Percentiles rank a stretch among this genome's conserved stretches.
These are phyloP conservation scores for Acronicta psi DNA, from an alignment of 2,888 invertebrate species.

Conservation along the genomic window DNA sequence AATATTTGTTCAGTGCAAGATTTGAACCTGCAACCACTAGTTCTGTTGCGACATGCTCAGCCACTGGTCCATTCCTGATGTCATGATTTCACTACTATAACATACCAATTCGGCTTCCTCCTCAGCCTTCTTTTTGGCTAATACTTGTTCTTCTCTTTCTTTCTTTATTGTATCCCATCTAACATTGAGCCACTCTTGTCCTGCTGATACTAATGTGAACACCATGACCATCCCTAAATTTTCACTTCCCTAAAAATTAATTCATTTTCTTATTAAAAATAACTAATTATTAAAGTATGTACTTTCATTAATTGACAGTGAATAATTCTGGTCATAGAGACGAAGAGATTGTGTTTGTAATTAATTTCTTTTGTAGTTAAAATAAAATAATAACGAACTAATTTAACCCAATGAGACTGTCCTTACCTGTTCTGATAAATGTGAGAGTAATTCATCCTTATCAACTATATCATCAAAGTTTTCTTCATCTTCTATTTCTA, in stretches of 20 bases:
- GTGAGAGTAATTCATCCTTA: conserved; percentile 90
- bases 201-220: conserved; percentile 97
- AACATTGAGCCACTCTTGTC: conserved; percentile 97
- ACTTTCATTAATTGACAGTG: no score
- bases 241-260: conserved; percentile 90
- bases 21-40: no score
- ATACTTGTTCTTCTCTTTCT: conserved; percentile 91
- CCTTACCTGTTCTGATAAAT: conserved; percentile 91
- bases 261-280: no score
- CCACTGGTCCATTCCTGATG: no score
- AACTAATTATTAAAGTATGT: no score
- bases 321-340: no score
- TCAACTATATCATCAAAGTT: conserved; percentile 93
- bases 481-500: conserved; percentile 93
- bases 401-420: not conserved
- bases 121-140: conserved; percentile 91
- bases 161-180: conserved; percentile 94
- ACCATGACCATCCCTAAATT: conserved; percentile 99
- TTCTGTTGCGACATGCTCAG: no score
- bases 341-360: no score
- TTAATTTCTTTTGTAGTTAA: no score
- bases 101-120: conserved; percentile 96
- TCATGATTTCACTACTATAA: not conserved
- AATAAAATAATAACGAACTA: no score
- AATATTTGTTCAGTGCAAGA: no score